Percentiles rank a stretch among this genome's conserved stretches.
Evolutionary conservation across 2,797 vertebrate species (phyloP).

Genomic region (Okamejei kenojei): DNA sequence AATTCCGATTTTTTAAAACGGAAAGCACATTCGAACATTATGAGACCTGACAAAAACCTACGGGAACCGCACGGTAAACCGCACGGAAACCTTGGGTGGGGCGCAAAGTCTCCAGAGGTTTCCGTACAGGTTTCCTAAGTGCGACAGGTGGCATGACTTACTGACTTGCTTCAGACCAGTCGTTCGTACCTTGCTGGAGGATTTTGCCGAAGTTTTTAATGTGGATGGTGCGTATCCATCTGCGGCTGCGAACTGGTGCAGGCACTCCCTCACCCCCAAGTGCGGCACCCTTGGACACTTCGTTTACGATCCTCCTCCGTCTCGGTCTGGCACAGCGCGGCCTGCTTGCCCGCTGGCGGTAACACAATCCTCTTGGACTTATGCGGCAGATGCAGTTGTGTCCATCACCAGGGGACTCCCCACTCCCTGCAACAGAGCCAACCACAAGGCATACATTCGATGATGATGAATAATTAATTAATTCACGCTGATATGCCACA

Average conservation of each 20-base stretch:
- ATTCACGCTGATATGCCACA: too few species aligned
- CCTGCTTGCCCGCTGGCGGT: conserved; percentile 88
- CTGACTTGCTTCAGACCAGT: too few species aligned
- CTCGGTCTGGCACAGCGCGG: conserved; percentile 89
- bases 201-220: conserved; percentile 97
- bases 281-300: conserved; percentile 89
- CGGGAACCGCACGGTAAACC: too few species aligned
- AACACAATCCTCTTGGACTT: conserved; percentile 88
- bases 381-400: conserved; percentile 94
- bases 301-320: conserved; percentile 89
- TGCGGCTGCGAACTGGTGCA: conserved; percentile 94
- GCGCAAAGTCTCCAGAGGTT: too few species aligned
- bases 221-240: conserved; percentile 98
- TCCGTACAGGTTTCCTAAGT: too few species aligned
- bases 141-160: too few species aligned
- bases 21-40: too few species aligned
- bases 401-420: conserved; percentile 98
- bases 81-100: too few species aligned
- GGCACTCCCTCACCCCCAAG: conserved; percentile 87
- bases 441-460: conserved; percentile 47
- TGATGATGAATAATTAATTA: conserved; percentile 1
- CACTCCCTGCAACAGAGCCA: conserved; percentile 71
- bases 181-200: conserved; percentile 83
- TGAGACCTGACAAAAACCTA: too few species aligned
- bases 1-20: too few species aligned